Conservation (phyloP, 2,797 vertebrate species). For the Sylvilagus floridanus region DNA sequence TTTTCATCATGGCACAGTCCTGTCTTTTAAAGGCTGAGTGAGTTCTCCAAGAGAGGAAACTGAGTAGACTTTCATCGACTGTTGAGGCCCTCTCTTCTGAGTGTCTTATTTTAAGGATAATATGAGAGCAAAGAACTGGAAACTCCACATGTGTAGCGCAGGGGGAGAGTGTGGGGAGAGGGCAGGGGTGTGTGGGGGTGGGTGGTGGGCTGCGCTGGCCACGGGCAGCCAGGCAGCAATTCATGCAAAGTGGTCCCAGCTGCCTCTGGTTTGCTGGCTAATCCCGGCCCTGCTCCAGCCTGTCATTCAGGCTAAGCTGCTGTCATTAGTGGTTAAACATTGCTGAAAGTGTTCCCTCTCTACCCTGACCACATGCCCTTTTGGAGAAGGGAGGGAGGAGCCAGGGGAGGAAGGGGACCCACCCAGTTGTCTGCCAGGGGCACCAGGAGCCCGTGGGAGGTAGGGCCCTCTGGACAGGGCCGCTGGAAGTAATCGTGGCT, state of each 20-base stretch:
- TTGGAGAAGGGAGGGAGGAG: slow-evolving; percentile 61
- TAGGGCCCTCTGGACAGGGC: background rate
- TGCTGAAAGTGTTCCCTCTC: slow-evolving; percentile 74
- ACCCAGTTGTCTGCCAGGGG: slow-evolving; percentile 64
- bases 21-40: slow-evolving; percentile 52
- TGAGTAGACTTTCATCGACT: slow-evolving; percentile 47
- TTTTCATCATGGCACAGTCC: slow-evolving; percentile 55
- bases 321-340: slow-evolving; percentile 68
- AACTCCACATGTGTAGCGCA: slow-evolving; percentile 42
- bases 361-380: slow-evolving; percentile 76
- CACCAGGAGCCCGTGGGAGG: background rate
- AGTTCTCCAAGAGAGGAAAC: slow-evolving; percentile 55
- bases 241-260: slow-evolving; percentile 19
- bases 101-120: slow-evolving; percentile 53
- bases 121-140: slow-evolving; percentile 48
- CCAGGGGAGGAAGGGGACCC: background rate
- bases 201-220: background rate
- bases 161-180: background rate
- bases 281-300: slow-evolving; percentile 57
- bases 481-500: slow-evolving; percentile 16
- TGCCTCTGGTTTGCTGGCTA: slow-evolving; percentile 69
- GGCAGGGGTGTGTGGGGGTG: background rate
- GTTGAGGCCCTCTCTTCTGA: slow-evolving; percentile 36
- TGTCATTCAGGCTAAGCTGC: slow-evolving; percentile 71
- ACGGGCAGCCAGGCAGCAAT: background rate